Evolutionary conservation across 2,797 vertebrate species (phyloP), one percentile per base, ranked within the genome.

Genomic region (Synaphobranchus kaupii): DNA sequence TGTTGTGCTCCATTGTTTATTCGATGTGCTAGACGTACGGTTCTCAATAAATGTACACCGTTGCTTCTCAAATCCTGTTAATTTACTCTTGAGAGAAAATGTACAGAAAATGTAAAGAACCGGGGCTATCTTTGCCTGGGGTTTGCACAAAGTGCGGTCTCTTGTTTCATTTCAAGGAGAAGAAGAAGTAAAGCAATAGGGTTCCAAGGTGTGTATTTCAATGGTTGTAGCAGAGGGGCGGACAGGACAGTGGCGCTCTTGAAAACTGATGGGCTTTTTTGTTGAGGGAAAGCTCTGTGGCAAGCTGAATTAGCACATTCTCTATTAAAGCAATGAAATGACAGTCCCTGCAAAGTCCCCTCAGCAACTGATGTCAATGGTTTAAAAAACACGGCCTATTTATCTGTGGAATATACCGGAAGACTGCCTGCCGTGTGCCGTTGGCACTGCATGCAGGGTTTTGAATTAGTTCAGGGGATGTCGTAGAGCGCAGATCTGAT

Each of bases 371-470:
- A 39, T 39, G 71, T 76, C 71, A 76, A 76, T 13, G 34, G 28
- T 76, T 76, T 39, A 39, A 76, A 76, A 76, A 76, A 76, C 71
- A 76, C 39, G 71, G 28, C 31, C 34, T 76, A 76, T 76, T 76
- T 39, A 76, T 76, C 71, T 76, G 34, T 34, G 71, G 34, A 76
- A 34, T 76, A 76, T 76, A 34, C 71, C 17, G 71, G 71, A 76
- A 15, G 71, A 39, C 71, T 34, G 71, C 10, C 71, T 76, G 31
- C 71, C 12, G 12, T 34, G 71, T 76, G 71, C 71, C 17, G 6
- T 39, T 15, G 12, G 71, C 12, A 39, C 20, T 39, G 4, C 71
- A 76, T 76, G 34, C 34, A 34, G 31, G 12, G 71, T 39, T 76
- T 76, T 39, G 31, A 76, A 76, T 76, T 76, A 13, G 31, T 76